Evolutionary conservation across 2,797 vertebrate genomes (phyloP), one percentile per base, ranked within the genome.

Genomic region (Ceyx erithaca): DNA sequence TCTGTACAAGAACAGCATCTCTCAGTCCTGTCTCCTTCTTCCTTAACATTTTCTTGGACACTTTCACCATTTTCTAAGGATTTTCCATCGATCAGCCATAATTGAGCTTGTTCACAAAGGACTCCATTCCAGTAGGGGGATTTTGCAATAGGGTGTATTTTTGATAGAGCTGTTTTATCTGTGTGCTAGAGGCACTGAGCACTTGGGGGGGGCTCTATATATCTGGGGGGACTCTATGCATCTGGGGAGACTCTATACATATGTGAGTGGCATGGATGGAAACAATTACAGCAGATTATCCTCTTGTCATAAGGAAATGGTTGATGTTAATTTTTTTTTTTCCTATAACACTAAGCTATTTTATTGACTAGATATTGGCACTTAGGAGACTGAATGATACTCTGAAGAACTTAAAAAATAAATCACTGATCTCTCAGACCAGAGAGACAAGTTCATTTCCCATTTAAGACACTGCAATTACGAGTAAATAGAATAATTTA

Each of bases 241-340:
- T 41, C 28, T 22, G 35, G 45, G 67, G 33, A 18, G 14, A 21
- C 18, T 4, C 1, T 3, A 6, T 3, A 25, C 12, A 2, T 40
- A 1, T 0, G 1, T 2, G 17, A 5, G 19, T 28, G 40, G 35
- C 2, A 3, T 8, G 33, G 48, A 63, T 3, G 5, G 35, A 61
- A 81, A 10, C 23, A 21, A 20, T 46, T 33, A 21, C 1, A 52
- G 62, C 31, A 12, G 35, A 21, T 82, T 45, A 49, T 12, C 25
- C 6, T 40, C 52, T 52, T 41, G 7, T 3, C 52, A 12, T 5
- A 4, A 14, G 7, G 31, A 88, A 89, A 62, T 40, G 1, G 6
- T 3, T 4, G 33, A 35, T 66, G 71, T 31, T 21, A 15, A 40
- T 14, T 11, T 37, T 8, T 21, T 21, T 4, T 37, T 61, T 51